A percentile compares a stretch with the other conserved stretches of the same genome.
Conservation (phyloP, 2,888 invertebrate species). For the Thera obeliscata region DNA sequence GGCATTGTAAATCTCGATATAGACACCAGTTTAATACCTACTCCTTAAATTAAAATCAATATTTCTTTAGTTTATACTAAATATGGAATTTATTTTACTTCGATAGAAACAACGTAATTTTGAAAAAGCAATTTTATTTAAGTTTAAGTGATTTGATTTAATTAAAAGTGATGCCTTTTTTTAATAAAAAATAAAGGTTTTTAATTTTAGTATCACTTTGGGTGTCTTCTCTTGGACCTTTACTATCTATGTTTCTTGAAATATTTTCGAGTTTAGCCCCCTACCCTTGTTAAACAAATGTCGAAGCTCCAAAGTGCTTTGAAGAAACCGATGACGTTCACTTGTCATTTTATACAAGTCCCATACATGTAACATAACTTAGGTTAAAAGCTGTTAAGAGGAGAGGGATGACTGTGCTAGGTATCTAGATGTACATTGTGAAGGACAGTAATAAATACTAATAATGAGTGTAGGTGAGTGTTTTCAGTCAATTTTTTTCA, state of each 20-base stretch:
- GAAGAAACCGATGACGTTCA: slow-evolving; percentile 26
- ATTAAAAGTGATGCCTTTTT: neutral
- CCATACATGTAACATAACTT: slow-evolving; percentile 29
- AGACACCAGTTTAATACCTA: neutral
- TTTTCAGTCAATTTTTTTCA: neutral
- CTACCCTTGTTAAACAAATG: slow-evolving; percentile 28
- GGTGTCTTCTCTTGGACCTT: no score
- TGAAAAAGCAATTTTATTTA: neutral
- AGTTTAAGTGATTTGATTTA: neutral
- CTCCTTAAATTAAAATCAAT: neutral
- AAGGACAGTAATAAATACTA: slow-evolving; percentile 65
- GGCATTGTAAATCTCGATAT: neutral
- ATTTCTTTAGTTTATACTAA: no score
- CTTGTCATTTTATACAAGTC: slow-evolving; percentile 32
- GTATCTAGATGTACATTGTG: slow-evolving; percentile 62
- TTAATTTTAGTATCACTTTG: no score
- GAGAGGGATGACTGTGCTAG: slow-evolving; percentile 72
- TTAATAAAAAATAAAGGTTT: no score
- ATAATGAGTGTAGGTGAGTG: slow-evolving; percentile 31
- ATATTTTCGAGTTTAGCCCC: slow-evolving; percentile 25
- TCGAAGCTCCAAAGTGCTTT: slow-evolving; percentile 31
- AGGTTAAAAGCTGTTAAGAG: slow-evolving; percentile 72
- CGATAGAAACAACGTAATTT: neutral
- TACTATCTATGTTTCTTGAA: slow-evolving; percentile 22
- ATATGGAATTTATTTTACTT: neutral